These are phyloP conservation scores for Drosophila aldrichi DNA, from an alignment of 2,888 invertebrate genomes.

Conservation along the genomic window DNA sequence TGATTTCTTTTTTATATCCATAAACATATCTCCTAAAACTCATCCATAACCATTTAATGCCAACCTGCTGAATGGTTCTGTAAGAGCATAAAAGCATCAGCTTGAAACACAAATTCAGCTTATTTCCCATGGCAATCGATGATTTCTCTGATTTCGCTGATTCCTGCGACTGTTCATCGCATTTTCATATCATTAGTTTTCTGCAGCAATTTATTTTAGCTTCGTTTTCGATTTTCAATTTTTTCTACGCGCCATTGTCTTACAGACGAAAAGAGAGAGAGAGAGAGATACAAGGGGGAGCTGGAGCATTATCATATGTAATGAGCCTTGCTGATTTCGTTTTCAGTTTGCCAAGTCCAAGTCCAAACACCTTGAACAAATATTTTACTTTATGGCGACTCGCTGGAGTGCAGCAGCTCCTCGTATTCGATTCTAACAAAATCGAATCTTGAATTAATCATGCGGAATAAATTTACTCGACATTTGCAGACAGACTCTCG, in stretches of 20 bases:
- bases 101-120: conserved; percentile 1
- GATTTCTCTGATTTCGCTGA: conserved; percentile 26
- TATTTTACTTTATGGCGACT: conserved; percentile 62
- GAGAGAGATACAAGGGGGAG: not conserved
- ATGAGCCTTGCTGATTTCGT: conserved; percentile 74
- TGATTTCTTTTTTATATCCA: not conserved
- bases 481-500: conserved; percentile 26
- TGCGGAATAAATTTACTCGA: conserved; percentile 83
- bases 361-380: conserved; percentile 81
- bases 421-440: conserved; percentile 52
- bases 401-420: conserved; percentile 13
- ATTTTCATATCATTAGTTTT: conserved; percentile 73
- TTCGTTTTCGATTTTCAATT: conserved; percentile 21
- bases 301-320: conserved; percentile 82
- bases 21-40: not conserved
- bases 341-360: conserved; percentile 52
- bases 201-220: conserved; percentile 27
- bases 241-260: conserved; percentile 9
- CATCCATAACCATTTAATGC: not conserved
- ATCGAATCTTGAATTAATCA: conserved; percentile 84
- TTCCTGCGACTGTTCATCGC: conserved; percentile 36
- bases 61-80: conserved; percentile 16
- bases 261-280: not conserved
- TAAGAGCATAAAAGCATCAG: conserved; percentile 4
- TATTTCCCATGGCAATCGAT: conserved; percentile 33